Evolutionary conservation across 1,140 invertebrate genomes (phyloP), one percentile per base, ranked within the genome.

Genomic region (Euglossa dilemma): DNA sequence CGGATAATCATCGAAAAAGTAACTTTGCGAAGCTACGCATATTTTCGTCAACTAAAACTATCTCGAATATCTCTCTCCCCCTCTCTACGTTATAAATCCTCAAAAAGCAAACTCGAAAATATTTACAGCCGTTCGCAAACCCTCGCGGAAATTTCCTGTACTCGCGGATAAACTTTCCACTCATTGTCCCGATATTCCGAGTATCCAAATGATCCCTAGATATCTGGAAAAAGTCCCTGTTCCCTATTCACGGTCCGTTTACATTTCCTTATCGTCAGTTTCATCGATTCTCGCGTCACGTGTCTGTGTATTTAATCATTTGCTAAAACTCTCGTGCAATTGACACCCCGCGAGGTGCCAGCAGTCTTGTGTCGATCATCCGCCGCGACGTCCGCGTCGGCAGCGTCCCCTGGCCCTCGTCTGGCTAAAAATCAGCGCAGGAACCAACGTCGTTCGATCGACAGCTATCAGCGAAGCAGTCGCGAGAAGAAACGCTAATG

Each of bases 341-440:
- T 28, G 6, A 23, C 36, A 20, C 2, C 25, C 43, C n/a, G 18
- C 28, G 78, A 73, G 28, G 23, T 73, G 20, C 78, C 45, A 63
- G 28, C 69, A 73, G 78, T 80, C 78, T 73, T 80, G 69, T 72
- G 16, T 11, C 54, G 9, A 63, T 63, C 43, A 28, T 64, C 52
- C 50, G n/a, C 20, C 25, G 50, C 54, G 8, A 43, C 11, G 16
- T 18, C 20, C 23, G 45, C 20, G 14, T 25, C 50, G 75, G n/a
- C 64, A 45, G n/a, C 28, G 36, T 28, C 28, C 59, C 28, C 50
- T 23, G 57, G n/a, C 54, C 14, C 54, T 64, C 50, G n/a, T 73
- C 54, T 28, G 56, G 61, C 14, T 66, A 36, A 73, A 64, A 80
- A 73, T 73, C n/a, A 64, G 23, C n/a, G 28, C 74, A 81, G 79